A percentile compares a stretch with the other conserved stretches of the same genome.
Evolutionary conservation across 2,888 invertebrate species (phyloP).

Genomic region (Eupithecia centaureata): DNA sequence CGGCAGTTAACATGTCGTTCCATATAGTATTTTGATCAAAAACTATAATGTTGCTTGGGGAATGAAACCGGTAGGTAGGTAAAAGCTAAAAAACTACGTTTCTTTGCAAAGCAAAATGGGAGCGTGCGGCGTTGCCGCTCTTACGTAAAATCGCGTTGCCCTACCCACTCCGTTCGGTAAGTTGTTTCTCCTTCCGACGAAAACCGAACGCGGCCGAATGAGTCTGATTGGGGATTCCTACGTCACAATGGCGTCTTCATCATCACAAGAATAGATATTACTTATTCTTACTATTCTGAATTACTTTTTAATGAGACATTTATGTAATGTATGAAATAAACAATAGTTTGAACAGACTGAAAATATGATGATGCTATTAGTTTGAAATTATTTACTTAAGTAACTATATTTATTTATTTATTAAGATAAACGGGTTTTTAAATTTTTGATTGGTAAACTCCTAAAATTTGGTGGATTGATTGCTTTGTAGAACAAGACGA

Average conservation of each 20-base stretch:
- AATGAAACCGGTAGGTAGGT: not conserved
- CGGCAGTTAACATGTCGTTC: not conserved
- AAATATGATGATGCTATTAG: too few relatives aligned
- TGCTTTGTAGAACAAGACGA: not conserved
- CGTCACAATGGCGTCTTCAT: conserved; percentile 55
- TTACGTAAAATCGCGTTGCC: conserved; percentile 51
- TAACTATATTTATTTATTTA: too few relatives aligned
- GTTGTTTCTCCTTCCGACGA: conserved; percentile 60
- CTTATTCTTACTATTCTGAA: not conserved
- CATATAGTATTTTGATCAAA: not conserved
- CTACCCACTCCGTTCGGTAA: conserved; percentile 53
- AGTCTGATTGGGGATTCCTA: conserved; percentile 46
- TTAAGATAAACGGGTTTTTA: too few relatives aligned
- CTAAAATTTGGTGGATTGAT: not conserved
- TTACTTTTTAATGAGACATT: not conserved
- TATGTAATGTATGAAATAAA: too few relatives aligned
- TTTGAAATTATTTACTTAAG: too few relatives aligned
- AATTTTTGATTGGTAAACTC: too few relatives aligned
- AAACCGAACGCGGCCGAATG: conserved; percentile 55
- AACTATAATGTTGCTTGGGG: not conserved
- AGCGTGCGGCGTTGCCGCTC: conserved; percentile 75
- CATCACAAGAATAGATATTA: conserved; percentile 49
- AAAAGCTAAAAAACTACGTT: conserved; percentile 10
- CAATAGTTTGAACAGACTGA: too few relatives aligned
- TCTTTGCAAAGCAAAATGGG: conserved; percentile 36